These are phyloP conservation scores for Dysidea cf. avara DNA, from an alignment of 37 sponge, comb jelly and placozoan genomes.

Conservation along the genomic window DNA sequence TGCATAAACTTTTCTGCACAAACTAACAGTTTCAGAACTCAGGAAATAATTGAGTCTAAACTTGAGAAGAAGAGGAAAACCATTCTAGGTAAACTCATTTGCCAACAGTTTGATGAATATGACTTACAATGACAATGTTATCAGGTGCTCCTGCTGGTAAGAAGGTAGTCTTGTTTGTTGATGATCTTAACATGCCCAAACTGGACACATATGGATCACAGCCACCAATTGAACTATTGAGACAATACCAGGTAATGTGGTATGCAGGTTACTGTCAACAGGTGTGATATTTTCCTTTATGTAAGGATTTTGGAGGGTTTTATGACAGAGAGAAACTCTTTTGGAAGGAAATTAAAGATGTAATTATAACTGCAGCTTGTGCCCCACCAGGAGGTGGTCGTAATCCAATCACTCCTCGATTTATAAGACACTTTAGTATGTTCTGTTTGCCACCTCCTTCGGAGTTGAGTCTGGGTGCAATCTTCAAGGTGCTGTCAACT, in stretches of 20 bases:
- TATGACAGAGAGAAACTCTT: constrained; percentile 98
- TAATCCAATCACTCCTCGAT: constrained; percentile 95
- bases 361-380: constrained; percentile 96
- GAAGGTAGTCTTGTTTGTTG: constrained; percentile 90
- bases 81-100: constrained; percentile 65
- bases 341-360: constrained; percentile 97
- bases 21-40: constrained; percentile 90
- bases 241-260: constrained; percentile 79
- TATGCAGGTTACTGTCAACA: not conserved
- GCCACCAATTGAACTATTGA: constrained; percentile 96
- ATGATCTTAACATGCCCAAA: constrained; percentile 99
- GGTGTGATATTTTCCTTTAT: no score
- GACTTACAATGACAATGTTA: not conserved
- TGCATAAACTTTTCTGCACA: constrained; percentile 98
- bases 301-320: constrained; percentile 92
- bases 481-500: constrained; percentile 89
- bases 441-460: constrained; percentile 87
- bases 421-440: constrained; percentile 96
- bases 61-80: constrained; percentile 98
- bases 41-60: constrained; percentile 97
- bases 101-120: not conserved
- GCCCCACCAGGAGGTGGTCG: constrained; percentile 99
- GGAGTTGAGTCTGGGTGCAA: constrained; percentile 82
- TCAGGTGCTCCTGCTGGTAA: constrained; percentile 97
- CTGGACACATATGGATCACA: constrained; percentile 98